Evolutionary conservation across 2,113 vertebrate genomes (phyloP).

Genomic region (Ciconia stormi): DNA sequence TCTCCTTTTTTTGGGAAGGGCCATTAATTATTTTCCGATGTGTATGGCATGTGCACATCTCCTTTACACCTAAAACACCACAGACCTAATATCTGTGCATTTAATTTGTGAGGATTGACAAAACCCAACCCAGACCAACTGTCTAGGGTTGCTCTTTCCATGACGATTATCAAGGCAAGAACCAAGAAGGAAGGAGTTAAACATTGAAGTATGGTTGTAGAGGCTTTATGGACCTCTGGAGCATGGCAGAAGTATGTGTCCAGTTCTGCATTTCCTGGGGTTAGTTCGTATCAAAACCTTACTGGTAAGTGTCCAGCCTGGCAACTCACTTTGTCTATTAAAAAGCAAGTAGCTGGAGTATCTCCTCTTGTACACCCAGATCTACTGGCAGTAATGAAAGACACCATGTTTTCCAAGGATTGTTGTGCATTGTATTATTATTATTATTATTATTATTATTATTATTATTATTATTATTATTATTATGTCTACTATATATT

Average conservation of each 20-base stretch:
- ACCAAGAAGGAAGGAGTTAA: not conserved
- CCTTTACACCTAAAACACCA: not conserved
- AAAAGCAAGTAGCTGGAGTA: not conserved
- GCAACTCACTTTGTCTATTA: not conserved
- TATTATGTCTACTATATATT: not conserved
- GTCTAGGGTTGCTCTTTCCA: not conserved
- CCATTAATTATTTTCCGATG: not conserved
- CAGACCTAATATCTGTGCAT: not conserved
- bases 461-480: not conserved
- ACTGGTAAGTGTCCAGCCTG: not conserved
- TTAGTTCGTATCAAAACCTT: not conserved
- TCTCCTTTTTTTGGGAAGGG: not conserved
- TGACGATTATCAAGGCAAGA: not conserved
- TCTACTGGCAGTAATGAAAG: not conserved
- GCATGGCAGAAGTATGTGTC: not conserved
- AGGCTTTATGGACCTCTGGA: not conserved
- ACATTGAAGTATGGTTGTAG: not conserved
- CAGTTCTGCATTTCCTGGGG: not conserved
- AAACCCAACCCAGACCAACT: not conserved
- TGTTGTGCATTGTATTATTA: not conserved
- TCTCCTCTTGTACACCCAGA: not conserved
- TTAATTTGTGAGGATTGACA: not conserved
- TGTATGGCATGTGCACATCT: not conserved
- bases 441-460: not conserved
- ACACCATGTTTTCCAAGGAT: not conserved